Conservation (phyloP, 2,797 vertebrate genomes). For the Esox lucius region DNA sequence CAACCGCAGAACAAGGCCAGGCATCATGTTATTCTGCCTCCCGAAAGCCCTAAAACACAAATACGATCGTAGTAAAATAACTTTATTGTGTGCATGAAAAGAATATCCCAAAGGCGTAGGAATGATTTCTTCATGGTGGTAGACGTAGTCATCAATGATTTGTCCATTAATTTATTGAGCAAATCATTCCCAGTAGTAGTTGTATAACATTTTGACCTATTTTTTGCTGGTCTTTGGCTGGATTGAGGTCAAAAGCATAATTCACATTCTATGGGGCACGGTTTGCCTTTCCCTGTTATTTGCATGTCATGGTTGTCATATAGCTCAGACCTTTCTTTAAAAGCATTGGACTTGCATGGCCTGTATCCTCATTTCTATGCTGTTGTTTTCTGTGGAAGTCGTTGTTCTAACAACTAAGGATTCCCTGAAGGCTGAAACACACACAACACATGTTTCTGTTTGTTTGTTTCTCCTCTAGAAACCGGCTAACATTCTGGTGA, state of each 20-base stretch:
- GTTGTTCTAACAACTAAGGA: not conserved
- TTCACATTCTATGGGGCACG: not conserved
- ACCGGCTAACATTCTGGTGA: constrained; percentile 98
- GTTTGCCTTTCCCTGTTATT: not conserved
- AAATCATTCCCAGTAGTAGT: not conserved
- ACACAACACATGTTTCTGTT: not conserved
- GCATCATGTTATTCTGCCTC: not conserved
- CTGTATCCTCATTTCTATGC: not conserved
- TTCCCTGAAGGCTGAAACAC: not conserved
- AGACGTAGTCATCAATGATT: not conserved
- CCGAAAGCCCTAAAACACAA: not conserved
- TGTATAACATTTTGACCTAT: not conserved
- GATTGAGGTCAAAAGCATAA: not conserved
- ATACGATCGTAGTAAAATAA: not conserved
- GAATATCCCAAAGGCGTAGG: not conserved
- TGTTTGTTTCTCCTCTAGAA: constrained; percentile 75
- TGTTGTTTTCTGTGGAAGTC: not conserved
- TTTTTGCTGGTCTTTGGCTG: not conserved
- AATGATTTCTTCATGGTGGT: not conserved
- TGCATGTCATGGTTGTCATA: not conserved
- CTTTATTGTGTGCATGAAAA: not conserved
- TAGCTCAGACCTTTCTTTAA: not conserved
- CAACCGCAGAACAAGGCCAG: not conserved
- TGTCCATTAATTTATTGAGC: not conserved
- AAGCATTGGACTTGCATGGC: not conserved